Base-by-base conservation (phyloP, 2,797 vertebrate genomes). In the Sparus aurata region DNA sequence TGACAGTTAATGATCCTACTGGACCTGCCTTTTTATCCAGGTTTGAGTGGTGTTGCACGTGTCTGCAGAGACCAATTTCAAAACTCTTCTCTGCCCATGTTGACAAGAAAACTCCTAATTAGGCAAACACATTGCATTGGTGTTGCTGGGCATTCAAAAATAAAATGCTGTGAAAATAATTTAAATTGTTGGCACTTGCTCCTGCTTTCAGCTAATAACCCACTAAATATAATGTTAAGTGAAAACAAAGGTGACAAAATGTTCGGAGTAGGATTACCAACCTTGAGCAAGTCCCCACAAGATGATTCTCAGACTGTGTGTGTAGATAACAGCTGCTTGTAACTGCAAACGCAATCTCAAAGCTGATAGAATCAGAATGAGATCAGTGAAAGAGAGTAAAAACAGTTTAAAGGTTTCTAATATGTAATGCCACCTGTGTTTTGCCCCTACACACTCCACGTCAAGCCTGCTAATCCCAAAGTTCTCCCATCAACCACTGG, bases 401-500 rank as follows among this genome's bases (percentile, higher is more conserved):
- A 17, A 4, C 12, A 17, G 3, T 62, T 25, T 22, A 43, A 45
- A 43, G 18, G 15, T 22, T 6, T 71, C 12, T 50, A 23, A 25
- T 55, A 27, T 67, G 18, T 34, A 16, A 58, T 68, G 67, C 15
- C 12, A 43, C n/a, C 12, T 8, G 1, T 22, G 3, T 27, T 12
- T 16, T 15, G 5, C 25, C 6, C 22, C 18, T 16, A 1, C 6
- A 10, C 4, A 18, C 9, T 43, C 18, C 38, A 2, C 16, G 27
- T 9, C 0, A 9, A 10, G 0, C 65, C 20, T 49, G 45, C 9
- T 11, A n/a, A 54, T 30, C 27, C 4, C 23, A 46, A 4, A 3
- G 8, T 64, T 59, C 17, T 57, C 3, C 69, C 1, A 20, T 9
- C 49, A 0, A 43, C 84, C 92, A 84, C 78, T 76, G 89, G 92